Base-by-base conservation (phyloP, 2,888 invertebrate species). In the Panzeria rudis region DNA sequence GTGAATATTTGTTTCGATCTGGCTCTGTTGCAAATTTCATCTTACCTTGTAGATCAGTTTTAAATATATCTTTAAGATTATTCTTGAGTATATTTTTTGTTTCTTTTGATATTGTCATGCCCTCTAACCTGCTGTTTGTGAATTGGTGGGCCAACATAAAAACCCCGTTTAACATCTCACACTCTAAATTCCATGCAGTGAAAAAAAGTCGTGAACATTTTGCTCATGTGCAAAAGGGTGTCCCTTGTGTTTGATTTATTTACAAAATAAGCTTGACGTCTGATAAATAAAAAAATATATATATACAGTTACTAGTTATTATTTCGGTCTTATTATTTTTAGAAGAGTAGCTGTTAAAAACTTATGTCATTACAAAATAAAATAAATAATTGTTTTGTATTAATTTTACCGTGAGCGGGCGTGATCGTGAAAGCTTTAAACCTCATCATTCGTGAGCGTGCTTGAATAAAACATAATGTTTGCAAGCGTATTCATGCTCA, bases 41-140 rank as follows among this genome's bases (percentile, higher is more conserved):
- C 29, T 15, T 6, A 32, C 13, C n/a, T 9, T 62, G 8, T n/a
- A 62, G 13, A 64, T 76, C n/a, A 50, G 9, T 59, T 73, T 59
- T 66, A 20, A 47, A 59, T 59, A 17, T 66, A 66, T 73, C 29
- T 29, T 29, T 29, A 29, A 29, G 29, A 29, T 29, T 29, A 29
- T 5, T n/a, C 44, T 38, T 23, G 9, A n/a, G 64, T 50, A 56
- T 35, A 56, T 56, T 3, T 56, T 64, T 25, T 15, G 11, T n/a
- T 8, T 64, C 6, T 59, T 52, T 75, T 69, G 38, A n/a, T 41
- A 35, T 44, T 64, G 68, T 56, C 20, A 62, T 84, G 75, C 64
- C 84, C 79, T 84, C 71, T 84, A 80, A 84, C 84, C 84, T 76
- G 71, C 50, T 66, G 71, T 71, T 71, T 35, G 59, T 76, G 41